Evolutionary conservation across 2,797 vertebrate genomes (phyloP), one percentile per base, ranked within the genome.

Genomic region (Crenichthys baileyi): DNA sequence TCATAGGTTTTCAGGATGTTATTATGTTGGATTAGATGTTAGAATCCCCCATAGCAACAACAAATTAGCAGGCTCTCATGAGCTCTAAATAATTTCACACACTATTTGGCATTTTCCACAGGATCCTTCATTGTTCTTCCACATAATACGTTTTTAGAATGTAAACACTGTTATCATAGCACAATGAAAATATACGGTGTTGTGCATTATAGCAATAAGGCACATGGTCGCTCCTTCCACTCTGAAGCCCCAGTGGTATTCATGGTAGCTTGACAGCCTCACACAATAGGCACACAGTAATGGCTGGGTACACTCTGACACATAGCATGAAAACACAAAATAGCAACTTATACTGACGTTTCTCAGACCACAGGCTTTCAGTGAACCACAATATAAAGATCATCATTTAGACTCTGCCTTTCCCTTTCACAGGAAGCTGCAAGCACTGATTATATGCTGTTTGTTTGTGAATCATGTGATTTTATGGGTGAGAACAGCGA

Each of bases 381-480:
- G 86, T 76, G 75, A 89, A 84, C 91, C 92, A 90, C 92, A 91
- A 86, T 86, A 88, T 91, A 93, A 94, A 90, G 87, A 93, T 93
- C 71, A 91, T 92, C 89, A 93, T 94, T 94, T 91, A 88, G 91
- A 61, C 78, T 82, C 68, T 67, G 86, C 85, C 80, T 80, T 88
- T 79, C 87, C 82, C 73, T 48, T 84, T 75, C 84, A 84, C 86
- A 90, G 90, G 91, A 94, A 93, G 65, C 90, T 78, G 81, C 55
- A 86, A 88, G 90, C 93, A 85, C 90, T 93, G 85, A 93, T 94
- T 92, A 91, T 90, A 92, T 84, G 79, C 81, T 86, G 55, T 87
- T 89, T 91, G 79, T 91, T 86, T 88, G 76, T 81, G 78, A 79
- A 85, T 77, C 84, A 76, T 84, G 79, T 70, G 63, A 65, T 76